Evolutionary conservation across 2,113 vertebrate genomes (phyloP).

Genomic region (Scophthalmus maximus): DNA sequence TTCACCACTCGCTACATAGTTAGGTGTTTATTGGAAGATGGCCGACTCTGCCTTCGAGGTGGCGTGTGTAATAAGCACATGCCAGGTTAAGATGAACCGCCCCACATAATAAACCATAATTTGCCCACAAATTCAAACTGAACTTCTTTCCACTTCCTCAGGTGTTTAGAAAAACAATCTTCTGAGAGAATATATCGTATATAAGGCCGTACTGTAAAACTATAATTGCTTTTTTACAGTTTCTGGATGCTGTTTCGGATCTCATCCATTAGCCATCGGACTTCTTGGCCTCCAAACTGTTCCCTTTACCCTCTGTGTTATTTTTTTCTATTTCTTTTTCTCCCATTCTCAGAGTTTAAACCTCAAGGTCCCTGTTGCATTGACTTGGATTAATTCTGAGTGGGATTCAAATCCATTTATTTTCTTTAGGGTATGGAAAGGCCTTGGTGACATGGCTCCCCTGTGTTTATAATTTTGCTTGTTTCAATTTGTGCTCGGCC

Average conservation of each 20-base stretch:
- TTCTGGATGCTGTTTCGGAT: constrained; percentile 12
- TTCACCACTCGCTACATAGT: constrained; percentile 79
- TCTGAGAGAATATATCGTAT: constrained; percentile 9
- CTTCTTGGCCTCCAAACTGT: constrained; percentile 47
- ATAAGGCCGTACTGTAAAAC: constrained; percentile 3
- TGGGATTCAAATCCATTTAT: constrained; percentile 78
- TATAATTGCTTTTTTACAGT: constrained; percentile 25
- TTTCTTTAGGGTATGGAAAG: constrained; percentile 75
- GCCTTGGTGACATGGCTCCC: constrained; percentile 78
- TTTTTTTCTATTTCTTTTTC: constrained; percentile 70
- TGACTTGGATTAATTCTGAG: constrained; percentile 77
- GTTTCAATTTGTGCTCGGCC: constrained; percentile 81
- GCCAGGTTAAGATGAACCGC: constrained; percentile 67
- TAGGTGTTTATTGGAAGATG: constrained; percentile 83
- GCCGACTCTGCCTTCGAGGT: constrained; percentile 65
- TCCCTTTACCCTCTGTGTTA: constrained; percentile 47
- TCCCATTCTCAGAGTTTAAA: constrained; percentile 57
- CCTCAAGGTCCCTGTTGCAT: constrained; percentile 64
- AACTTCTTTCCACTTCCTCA: constrained; percentile 30
- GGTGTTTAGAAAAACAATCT: constrained; percentile 5
- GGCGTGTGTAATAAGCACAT: constrained; percentile 68
- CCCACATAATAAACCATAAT: constrained; percentile 74
- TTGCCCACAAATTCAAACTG: constrained; percentile 60
- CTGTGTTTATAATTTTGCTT: constrained; percentile 82
- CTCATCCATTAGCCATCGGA: constrained; percentile 29